phyloP scores from a whole-genome alignment of 2,888 invertebrate genomes.

The Mallateleia sp. region DNA sequence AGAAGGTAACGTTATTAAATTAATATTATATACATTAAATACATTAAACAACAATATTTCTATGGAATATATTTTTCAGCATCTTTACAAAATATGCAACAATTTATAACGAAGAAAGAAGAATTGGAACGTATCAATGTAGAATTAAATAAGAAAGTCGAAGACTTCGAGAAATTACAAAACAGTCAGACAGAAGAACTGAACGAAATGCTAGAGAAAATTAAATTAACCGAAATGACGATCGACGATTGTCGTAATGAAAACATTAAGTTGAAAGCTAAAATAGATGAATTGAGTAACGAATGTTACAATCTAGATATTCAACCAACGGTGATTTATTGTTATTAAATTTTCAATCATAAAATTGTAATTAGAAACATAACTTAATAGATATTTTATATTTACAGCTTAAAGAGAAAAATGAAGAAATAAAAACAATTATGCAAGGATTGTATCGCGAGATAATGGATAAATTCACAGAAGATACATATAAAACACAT shows the following conservation, averaged over 20 bases:
- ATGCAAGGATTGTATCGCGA: constrained; percentile 85
- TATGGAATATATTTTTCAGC: constrained; percentile 16
- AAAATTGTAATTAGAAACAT: too few relatives aligned
- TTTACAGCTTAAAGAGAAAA: constrained; percentile 79
- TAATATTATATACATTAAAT: too few relatives aligned
- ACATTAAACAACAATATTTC: not conserved
- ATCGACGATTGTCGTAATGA: constrained; percentile 77
- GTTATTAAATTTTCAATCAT: not conserved
- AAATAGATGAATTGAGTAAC: constrained; percentile 52
- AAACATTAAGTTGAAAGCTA: constrained; percentile 64
- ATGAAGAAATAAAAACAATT: constrained; percentile 85
- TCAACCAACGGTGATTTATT: constrained; percentile 45
- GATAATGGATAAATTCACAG: constrained; percentile 82
- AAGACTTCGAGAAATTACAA: constrained; percentile 78
- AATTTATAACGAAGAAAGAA: constrained; percentile 45
- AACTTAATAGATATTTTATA: constrained; percentile 5
- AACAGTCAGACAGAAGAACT: constrained; percentile 72
- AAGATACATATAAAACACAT: constrained; percentile 82
- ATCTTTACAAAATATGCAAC: constrained; percentile 41
- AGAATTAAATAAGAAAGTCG: constrained; percentile 78
- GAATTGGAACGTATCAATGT: constrained; percentile 76
- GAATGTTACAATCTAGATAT: constrained; percentile 44
- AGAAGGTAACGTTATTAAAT: constrained; percentile 75
- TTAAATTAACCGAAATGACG: constrained; percentile 70
- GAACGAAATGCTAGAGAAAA: constrained; percentile 71